Evolutionary conservation across 2,113 vertebrate species (phyloP).

Genomic region (Neotoma lepida): DNA sequence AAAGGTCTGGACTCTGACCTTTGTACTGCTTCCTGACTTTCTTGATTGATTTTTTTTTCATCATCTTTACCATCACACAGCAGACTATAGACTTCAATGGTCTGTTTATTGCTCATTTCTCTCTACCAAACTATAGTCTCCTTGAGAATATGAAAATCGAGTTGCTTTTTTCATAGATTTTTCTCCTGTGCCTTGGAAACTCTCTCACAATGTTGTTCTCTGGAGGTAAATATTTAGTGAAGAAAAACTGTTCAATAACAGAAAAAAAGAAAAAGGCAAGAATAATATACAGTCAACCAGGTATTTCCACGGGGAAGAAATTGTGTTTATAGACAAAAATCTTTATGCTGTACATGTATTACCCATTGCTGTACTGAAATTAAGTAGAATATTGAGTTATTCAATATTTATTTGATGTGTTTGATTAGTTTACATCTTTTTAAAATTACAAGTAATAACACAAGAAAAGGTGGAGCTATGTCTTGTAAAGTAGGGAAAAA

Average conservation of each 20-base stretch:
- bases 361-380: neutral
- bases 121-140: neutral
- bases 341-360: neutral
- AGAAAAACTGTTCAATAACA: neutral
- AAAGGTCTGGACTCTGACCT: neutral
- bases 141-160: neutral
- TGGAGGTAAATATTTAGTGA: neutral
- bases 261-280: neutral
- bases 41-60: neutral
- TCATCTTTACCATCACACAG: neutral
- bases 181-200: slow-evolving; percentile 5
- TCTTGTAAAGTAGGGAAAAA: neutral
- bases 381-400: neutral
- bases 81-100: neutral
- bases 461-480: neutral
- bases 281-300: neutral
- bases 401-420: neutral
- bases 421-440: neutral
- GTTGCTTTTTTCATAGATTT: slow-evolving; percentile 14
- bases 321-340: neutral
- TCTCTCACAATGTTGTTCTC: slow-evolving; percentile 13
- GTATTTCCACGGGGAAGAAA: neutral
- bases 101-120: neutral
- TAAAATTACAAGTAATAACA: neutral
- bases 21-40: neutral